Conservation (phyloP, 1,140 invertebrate genomes). For the Platyscapa corneri region DNA sequence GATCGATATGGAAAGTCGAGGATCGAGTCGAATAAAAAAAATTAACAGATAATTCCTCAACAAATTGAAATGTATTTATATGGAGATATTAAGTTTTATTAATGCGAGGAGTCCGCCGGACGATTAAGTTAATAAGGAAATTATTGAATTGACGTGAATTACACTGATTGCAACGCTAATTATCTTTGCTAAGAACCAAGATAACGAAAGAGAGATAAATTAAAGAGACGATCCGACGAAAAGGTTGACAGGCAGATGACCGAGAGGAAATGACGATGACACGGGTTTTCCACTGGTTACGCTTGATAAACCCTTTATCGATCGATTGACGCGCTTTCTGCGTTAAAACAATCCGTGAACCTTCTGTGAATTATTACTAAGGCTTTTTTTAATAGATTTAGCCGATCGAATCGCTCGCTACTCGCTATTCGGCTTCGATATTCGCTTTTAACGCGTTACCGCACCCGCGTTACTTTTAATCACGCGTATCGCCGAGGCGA, state of each 20-base stretch:
- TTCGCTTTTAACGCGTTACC: background rate
- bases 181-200: background rate
- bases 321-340: background rate
- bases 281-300: constrained; percentile 27
- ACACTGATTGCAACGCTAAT: constrained; percentile 10
- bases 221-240: background rate
- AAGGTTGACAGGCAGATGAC: constrained; percentile 23
- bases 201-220: background rate
- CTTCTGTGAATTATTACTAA: background rate
- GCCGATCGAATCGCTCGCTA: background rate
- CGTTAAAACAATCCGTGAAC: background rate
- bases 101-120: background rate
- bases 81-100: constrained; percentile 20
- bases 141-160: constrained; percentile 35
- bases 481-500: no score
- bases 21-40: no score
- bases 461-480: no score
- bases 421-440: background rate
- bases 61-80: background rate
- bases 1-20: no score
- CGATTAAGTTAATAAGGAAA: constrained; percentile 44
- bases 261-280: constrained; percentile 29
- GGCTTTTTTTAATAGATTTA: background rate
- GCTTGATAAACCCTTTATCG: constrained; percentile 22
- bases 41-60: background rate